Base-by-base conservation (phyloP, 92 coral and sea anemone species). In the Palythoa grandis region DNA sequence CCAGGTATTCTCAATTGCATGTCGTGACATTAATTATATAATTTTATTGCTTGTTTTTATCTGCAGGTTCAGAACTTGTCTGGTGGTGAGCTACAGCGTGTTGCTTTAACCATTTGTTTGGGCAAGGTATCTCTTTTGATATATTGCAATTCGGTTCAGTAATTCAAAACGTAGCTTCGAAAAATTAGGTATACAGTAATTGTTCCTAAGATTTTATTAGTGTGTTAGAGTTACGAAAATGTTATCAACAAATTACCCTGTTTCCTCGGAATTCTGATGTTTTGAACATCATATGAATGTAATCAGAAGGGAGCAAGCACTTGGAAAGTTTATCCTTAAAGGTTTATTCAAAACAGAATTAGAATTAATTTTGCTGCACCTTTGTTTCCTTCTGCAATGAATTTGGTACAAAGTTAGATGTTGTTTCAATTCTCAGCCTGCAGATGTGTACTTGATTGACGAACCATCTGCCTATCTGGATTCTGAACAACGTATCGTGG, bases 81-180 rank as follows among this genome's bases (percentile, higher is more conserved):
- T 87, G 99, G 99, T 90, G 99, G 99, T 91, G 99, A 96, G 88
- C 91, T 97, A 38, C 99, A 97, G 89, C 98, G 99, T 52, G 98
- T 97, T 70, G 99, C 99, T 17, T 92, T 97, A 39, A 92, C 99
- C 11, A 91, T 97, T 58, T 95, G 98, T 85, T 98, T 97, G 11
- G 99, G 99, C 84, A 97, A 93, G 99, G 99, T 96, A 77, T 63
- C 23, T 1, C 24, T n/a, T 17, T 0, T 5, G 22, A 17, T 61
- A 61, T 61, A 23, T 17, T 16, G 4, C 61, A 54, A 8, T 3
- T 54, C 19, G 16, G 9, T 0, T 11, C 61, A 54, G 19, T 54
- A 8, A 54, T 11, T 11, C 61, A 11, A 54, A 54, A 11, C 61
- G 0, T 54, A 7, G 9, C 56, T 7, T n/a, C n/a, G n/a, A 7